Conservation (phyloP, 2,888 invertebrate species). For the Autographa pulchrina region DNA sequence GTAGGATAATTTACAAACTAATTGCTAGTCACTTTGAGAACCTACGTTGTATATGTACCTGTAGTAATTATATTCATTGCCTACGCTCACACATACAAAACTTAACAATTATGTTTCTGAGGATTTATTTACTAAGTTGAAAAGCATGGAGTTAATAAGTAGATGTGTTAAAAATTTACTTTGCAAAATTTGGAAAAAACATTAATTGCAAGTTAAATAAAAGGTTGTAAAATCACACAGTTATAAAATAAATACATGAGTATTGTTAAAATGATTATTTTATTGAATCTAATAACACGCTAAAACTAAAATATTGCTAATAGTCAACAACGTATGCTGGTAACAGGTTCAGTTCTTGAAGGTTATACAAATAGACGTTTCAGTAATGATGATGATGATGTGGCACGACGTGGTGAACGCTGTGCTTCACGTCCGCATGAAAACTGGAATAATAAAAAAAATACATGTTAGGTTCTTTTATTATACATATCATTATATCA, state of each 20-base stretch:
- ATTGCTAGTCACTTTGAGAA: too few relatives aligned
- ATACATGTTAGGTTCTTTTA: too few relatives aligned
- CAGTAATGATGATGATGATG: constrained; percentile 51
- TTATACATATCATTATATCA: not conserved
- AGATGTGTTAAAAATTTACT: too few relatives aligned
- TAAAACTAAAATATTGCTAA: not conserved
- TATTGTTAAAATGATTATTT: not conserved
- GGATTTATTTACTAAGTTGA: too few relatives aligned
- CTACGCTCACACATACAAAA: too few relatives aligned
- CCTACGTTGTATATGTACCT: too few relatives aligned
- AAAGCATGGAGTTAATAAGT: too few relatives aligned
- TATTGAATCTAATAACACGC: constrained; percentile 4
- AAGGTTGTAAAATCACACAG: not conserved
- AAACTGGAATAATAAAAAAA: constrained; percentile 60
- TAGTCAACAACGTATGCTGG: not conserved
- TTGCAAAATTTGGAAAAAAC: too few relatives aligned
- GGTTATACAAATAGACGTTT: not conserved
- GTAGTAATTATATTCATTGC: too few relatives aligned
- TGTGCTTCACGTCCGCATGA: constrained; percentile 68
- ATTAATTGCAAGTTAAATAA: too few relatives aligned
- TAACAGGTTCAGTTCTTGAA: not conserved
- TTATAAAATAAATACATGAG: not conserved
- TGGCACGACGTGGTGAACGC: constrained; percentile 66
- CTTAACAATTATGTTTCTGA: not conserved
- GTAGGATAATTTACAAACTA: too few relatives aligned